These are phyloP conservation scores for Solenopsis fugax DNA, from an alignment of 1,140 invertebrate genomes.

Conservation along the genomic window DNA sequence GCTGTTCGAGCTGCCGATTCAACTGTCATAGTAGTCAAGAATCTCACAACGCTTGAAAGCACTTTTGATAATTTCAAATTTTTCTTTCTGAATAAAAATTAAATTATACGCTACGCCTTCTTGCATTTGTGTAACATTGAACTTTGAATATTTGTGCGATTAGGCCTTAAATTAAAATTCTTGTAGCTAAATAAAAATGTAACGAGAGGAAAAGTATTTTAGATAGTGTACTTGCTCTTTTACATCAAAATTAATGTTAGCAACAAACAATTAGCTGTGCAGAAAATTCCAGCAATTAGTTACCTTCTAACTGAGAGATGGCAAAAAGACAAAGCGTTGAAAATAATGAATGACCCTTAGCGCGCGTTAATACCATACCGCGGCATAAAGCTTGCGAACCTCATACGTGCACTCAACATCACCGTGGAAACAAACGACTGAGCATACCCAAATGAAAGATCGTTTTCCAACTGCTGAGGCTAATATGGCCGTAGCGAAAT, in stretches of 20 bases:
- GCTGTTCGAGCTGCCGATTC: background rate
- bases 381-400: conserved; percentile 38
- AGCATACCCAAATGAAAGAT: conserved; percentile 54
- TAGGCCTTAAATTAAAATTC: conserved; percentile 1
- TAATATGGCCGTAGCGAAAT: conserved; percentile 53
- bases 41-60: background rate
- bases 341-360: conserved; percentile 59
- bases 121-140: background rate
- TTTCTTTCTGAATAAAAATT: background rate
- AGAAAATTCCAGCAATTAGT: conserved; percentile 45
- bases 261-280: background rate
- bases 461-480: conserved; percentile 49
- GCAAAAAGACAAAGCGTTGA: conserved; percentile 26
- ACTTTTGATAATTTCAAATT: background rate
- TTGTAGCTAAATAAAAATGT: background rate
- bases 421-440: conserved; percentile 30
- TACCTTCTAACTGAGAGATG: conserved; percentile 23
- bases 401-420: conserved; percentile 4
- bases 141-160: background rate
- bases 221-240: background rate
- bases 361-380: conserved; percentile 2
- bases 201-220: background rate
- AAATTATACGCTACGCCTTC: background rate
- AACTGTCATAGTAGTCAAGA: background rate
- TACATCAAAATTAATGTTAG: background rate